Conservation (phyloP, 2,797 vertebrate species). For the Pseudopleuronectes americanus region DNA sequence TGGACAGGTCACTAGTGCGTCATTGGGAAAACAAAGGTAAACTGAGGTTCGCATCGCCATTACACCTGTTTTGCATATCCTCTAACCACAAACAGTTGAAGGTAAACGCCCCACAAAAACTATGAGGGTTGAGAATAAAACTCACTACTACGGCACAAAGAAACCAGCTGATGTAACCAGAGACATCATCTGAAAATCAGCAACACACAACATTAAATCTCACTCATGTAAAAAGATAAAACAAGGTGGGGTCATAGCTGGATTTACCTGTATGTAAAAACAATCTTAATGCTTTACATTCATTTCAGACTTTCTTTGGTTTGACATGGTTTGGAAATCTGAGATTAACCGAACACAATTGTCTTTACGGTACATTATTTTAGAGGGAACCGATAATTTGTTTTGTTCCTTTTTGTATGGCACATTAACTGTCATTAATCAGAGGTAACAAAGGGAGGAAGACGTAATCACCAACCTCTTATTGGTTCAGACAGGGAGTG, state of each 20-base stretch:
- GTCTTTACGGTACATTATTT: neutral
- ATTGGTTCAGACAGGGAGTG: neutral
- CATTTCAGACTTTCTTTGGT: neutral
- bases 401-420: neutral
- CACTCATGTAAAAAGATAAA: conserved; percentile 12
- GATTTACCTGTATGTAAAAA: conserved; percentile 24
- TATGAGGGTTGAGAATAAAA: neutral
- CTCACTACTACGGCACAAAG: neutral
- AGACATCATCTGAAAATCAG: neutral
- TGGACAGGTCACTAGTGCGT: conserved; percentile 16
- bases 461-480: conserved; percentile 4
- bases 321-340: neutral
- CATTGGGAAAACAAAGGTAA: conserved; percentile 23
- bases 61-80: conserved; percentile 45
- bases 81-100: conserved; percentile 18
- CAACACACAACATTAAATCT: conserved; percentile 18
- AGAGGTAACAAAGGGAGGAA: conserved; percentile 5
- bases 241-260: conserved; percentile 16
- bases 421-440: conserved; percentile 2
- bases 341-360: conserved; percentile 2
- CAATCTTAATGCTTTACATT: neutral
- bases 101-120: conserved; percentile 2
- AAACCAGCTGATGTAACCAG: neutral
- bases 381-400: neutral
- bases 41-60: conserved; percentile 13